Percentiles rank a stretch among this genome's conserved stretches.
phyloP scores from a whole-genome alignment of 35 echinoderm and acorn worm species.

The Diadema setosum region DNA sequence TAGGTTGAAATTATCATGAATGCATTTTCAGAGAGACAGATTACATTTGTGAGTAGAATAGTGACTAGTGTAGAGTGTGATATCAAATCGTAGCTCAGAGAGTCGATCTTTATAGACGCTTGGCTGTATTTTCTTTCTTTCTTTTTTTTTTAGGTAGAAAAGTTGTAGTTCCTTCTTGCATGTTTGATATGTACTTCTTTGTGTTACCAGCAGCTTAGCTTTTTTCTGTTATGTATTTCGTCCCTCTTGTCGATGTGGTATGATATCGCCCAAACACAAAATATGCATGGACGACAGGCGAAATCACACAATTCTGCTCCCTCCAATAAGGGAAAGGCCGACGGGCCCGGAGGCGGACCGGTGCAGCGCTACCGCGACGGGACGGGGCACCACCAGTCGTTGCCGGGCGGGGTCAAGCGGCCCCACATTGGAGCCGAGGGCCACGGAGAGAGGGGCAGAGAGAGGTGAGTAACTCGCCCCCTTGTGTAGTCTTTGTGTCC shows the following conservation, averaged over 20 bases:
- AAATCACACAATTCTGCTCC: conserved; percentile 34
- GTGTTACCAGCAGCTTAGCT: conserved; percentile 10
- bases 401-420: background rate
- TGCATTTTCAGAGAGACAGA: too few relatives aligned
- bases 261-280: background rate
- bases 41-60: too few relatives aligned
- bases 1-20: too few relatives aligned
- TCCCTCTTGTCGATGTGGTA: background rate
- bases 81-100: too few relatives aligned
- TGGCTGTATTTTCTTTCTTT: too few relatives aligned
- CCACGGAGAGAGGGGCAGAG: background rate
- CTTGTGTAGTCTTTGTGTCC: too few relatives aligned
- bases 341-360: background rate
- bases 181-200: background rate
- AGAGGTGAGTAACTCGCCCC: background rate
- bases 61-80: too few relatives aligned
- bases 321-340: conserved; percentile 20
- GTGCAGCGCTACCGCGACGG: background rate
- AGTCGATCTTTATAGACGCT: too few relatives aligned
- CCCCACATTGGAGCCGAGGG: background rate
- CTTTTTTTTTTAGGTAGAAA: background rate
- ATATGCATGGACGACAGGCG: conserved; percentile 26
- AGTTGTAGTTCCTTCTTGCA: background rate
- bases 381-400: background rate
- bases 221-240: conserved; percentile 9